Evolutionary conservation across 1,140 invertebrate species (phyloP).

Genomic region (Zaprionus capensis): DNA sequence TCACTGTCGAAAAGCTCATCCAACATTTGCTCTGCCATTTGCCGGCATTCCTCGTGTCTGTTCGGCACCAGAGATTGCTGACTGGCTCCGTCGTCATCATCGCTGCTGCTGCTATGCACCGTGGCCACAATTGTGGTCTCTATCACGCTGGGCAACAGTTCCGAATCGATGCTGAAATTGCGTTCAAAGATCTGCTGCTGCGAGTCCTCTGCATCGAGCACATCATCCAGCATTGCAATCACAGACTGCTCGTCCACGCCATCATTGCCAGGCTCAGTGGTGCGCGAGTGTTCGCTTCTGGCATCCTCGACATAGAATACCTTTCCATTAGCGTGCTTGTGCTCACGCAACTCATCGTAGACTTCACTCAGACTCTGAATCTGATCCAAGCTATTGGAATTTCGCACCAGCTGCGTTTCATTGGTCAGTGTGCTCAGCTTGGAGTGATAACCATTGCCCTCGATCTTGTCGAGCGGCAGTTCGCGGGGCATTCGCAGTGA

Average conservation of each 20-base stretch:
- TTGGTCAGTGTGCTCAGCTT: constrained; percentile 55
- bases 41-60: constrained; percentile 52
- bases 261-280: constrained; percentile 27
- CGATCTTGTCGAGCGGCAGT: background rate
- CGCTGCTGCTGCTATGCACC: constrained; percentile 75
- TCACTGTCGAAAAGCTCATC: constrained; percentile 68
- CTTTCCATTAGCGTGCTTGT: constrained; percentile 73
- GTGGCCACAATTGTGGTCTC: constrained; percentile 79
- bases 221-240: constrained; percentile 77
- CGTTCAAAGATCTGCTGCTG: constrained; percentile 62
- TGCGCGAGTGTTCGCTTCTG: constrained; percentile 59
- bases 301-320: constrained; percentile 75
- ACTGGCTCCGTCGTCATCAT: constrained; percentile 48
- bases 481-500: constrained; percentile 31
- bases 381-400: constrained; percentile 63
- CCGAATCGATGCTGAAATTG: constrained; percentile 74
- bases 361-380: constrained; percentile 75
- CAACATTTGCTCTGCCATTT: constrained; percentile 59
- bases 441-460: constrained; percentile 46
- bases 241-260: constrained; percentile 72
- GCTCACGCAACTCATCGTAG: constrained; percentile 64
- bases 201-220: constrained; percentile 70
- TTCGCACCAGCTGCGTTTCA: constrained; percentile 50
- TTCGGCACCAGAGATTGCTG: constrained; percentile 11
- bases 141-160: constrained; percentile 75